Evolutionary conservation across 2,888 invertebrate species (phyloP), one percentile per base, ranked within the genome.

Genomic region (Drosophila paramelanica): DNA sequence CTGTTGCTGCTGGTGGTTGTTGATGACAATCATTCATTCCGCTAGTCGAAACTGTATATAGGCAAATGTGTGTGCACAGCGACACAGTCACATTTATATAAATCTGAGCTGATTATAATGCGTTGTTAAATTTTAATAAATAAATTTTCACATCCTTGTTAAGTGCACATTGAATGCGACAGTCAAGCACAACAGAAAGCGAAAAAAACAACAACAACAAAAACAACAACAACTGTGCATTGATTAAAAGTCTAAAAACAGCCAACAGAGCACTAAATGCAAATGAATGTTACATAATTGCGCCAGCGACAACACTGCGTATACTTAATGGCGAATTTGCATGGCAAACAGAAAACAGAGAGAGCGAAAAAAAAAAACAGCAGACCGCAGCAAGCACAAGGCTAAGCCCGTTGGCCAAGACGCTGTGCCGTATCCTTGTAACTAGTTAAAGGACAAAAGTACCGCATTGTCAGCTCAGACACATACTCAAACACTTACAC

Each of bases 41-140:
- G 64, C 59, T 74, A 70, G 75, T 81, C 72, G 56, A 67, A 67
- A 46, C 81, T 68, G 66, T 50, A 20, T 10, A n/a, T 36, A 59
- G 45, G 67, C 60, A 68, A 67, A 87, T 67, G 75, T 60, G 72
- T 51, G 50, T 51, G 58, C n/a, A 36, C 41, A 5, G 36, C 41
- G 5, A 36, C 50, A 31, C 23, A 42, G 38, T 43, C 51, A n/a
- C 65, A 67, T 62, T 64, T 79, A 66, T 79, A 77, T 76, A 78
- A 86, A 84, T 88, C 81, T 76, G 77, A 74, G 81, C 90, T 88
- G 90, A 89, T 89, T 91, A 89, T 89, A 83, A 83, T 91, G 89
- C 90, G 90, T 89, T 90, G 89, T 81, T 89, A 83, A 89, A 90
- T 89, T 83, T 88, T 89, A 86, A 89, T 90, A 89, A 85, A 87